Conservation (phyloP, 2,113 vertebrate genomes). For the Daboia siamensis region DNA sequence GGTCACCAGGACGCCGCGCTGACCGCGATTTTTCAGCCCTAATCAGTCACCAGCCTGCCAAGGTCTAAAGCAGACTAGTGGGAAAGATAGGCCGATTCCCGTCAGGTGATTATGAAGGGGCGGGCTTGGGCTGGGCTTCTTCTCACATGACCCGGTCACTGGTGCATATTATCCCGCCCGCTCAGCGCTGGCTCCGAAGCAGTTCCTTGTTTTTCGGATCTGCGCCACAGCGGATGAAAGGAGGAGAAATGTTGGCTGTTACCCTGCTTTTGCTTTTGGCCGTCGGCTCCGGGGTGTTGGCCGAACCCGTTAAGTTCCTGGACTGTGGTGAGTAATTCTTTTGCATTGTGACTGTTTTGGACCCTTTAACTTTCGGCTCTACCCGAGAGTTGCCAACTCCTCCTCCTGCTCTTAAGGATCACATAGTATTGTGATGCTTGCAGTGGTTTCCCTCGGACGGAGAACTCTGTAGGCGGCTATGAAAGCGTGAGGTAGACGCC, state of each 20-base stretch:
- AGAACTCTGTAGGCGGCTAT: neutral
- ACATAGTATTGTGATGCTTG: neutral
- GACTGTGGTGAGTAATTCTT: conserved; percentile 76
- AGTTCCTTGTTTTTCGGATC: neutral
- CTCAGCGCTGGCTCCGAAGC: rapidly evolving
- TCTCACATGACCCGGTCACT: conserved; percentile 32
- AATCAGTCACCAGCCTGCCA: neutral
- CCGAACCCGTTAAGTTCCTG: conserved; percentile 67
- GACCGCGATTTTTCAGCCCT: neutral
- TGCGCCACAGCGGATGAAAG: neutral
- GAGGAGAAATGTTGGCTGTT: neutral
- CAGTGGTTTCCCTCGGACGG: neutral
- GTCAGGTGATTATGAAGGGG: neutral
- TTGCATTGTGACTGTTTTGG: neutral
- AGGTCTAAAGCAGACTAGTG: neutral
- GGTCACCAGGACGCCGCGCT: neutral
- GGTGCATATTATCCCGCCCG: neutral
- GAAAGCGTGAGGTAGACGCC: neutral
- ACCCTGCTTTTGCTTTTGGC: conserved; percentile 51
- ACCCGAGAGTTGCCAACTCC: neutral
- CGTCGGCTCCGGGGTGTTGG: conserved; percentile 60
- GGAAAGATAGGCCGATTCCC: neutral
- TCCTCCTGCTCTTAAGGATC: neutral
- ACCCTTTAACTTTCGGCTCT: neutral
- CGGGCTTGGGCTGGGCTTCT: conserved; percentile 6